These are phyloP conservation scores for Amphipoea oculea DNA, from an alignment of 2,888 invertebrate genomes.

Conservation along the genomic window DNA sequence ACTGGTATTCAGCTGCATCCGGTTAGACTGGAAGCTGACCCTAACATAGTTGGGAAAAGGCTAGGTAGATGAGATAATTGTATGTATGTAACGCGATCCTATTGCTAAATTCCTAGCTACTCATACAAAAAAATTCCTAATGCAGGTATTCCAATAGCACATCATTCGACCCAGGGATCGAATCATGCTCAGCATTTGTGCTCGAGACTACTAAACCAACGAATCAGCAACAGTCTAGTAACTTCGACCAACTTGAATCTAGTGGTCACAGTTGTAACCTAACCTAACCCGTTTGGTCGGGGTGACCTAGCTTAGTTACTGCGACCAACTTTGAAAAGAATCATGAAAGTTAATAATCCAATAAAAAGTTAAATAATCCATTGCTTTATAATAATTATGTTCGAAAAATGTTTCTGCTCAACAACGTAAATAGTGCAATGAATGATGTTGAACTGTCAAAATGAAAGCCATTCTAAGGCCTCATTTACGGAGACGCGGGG, in stretches of 20 bases:
- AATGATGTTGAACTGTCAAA: not conserved
- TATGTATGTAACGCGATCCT: too few relatives aligned
- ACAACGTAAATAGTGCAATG: not conserved
- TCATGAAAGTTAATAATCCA: too few relatives aligned
- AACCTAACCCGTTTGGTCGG: not conserved
- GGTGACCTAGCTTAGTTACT: not conserved
- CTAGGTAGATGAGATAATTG: too few relatives aligned
- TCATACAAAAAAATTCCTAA: too few relatives aligned
- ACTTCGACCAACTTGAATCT: not conserved
- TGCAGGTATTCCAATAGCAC: not conserved
- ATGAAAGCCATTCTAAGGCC: not conserved
- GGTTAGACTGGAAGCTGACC: too few relatives aligned
- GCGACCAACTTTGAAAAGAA: not conserved
- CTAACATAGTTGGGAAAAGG: too few relatives aligned
- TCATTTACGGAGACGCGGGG: too few relatives aligned
- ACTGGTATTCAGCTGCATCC: too few relatives aligned
- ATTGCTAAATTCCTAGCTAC: not conserved
- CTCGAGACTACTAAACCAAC: not conserved
- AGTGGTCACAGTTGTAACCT: not conserved
- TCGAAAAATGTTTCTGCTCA: not conserved
- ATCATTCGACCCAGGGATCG: not conserved
- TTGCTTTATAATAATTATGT: too few relatives aligned
- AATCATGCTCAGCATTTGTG: not conserved
- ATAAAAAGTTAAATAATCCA: too few relatives aligned
- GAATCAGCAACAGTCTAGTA: not conserved